Percentiles rank a stretch among this genome's conserved stretches.
These are phyloP conservation scores for Platynereis dumerilii DNA, from an alignment of 2,888 invertebrate species.

Conservation along the genomic window DNA sequence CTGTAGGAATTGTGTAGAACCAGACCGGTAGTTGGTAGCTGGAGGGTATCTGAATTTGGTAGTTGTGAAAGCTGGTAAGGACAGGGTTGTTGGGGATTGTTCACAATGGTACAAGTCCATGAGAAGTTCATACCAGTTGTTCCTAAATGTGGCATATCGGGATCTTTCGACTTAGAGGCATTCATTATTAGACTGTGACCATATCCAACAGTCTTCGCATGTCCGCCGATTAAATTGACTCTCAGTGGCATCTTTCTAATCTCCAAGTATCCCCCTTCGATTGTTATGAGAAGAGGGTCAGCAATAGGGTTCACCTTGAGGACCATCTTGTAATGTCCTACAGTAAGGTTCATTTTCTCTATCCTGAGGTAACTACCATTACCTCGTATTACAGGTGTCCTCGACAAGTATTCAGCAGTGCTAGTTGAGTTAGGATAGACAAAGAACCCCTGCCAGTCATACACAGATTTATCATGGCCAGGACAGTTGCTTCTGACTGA, in stretches of 20 bases:
- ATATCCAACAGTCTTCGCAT: not conserved
- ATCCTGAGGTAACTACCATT: not conserved
- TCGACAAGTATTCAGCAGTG: no score
- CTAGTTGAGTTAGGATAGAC: no score
- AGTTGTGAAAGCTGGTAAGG: no score
- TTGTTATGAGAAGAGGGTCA: not conserved
- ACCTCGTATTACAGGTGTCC: no score
- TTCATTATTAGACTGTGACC: not conserved
- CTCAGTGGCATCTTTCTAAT: not conserved
- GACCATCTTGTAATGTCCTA: slow-evolving; percentile 3
- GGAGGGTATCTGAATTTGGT: no score
- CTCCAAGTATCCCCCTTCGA: not conserved
- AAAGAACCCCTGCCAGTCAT: no score
- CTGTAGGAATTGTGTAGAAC: no score
- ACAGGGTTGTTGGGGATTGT: not conserved
- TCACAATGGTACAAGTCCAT: not conserved
- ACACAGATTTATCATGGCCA: no score
- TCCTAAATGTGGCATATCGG: not conserved
- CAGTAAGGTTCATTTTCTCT: not conserved
- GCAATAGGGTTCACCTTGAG: not conserved
- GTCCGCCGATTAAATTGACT: not conserved
- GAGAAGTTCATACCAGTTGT: not conserved
- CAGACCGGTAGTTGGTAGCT: no score
- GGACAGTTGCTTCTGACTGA: no score
- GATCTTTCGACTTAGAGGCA: not conserved